Conservation (phyloP, 2,888 invertebrate species). For the Carabus problematicus region DNA sequence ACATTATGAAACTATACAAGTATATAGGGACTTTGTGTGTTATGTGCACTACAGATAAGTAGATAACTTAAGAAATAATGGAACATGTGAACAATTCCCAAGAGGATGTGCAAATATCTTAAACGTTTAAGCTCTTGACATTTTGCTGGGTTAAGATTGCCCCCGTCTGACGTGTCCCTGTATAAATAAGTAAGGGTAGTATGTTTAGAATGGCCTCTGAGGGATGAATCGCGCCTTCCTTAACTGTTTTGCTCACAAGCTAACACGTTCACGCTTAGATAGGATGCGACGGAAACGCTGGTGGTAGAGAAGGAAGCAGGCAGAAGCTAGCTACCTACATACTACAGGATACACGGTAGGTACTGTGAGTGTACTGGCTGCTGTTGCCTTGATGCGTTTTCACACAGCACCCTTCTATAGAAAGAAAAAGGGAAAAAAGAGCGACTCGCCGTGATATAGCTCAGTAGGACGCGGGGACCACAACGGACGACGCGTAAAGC, state of each 20-base stretch:
- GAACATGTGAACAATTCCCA: conserved; percentile 10
- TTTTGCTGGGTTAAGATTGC: conserved; percentile 1
- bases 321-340: too few species aligned
- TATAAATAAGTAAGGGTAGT: conserved; percentile 19
- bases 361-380: not conserved
- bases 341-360: too few species aligned
- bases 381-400: too few species aligned
- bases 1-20: too few species aligned
- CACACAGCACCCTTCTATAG: not conserved
- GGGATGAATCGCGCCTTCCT: conserved; percentile 2
- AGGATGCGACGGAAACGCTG: not conserved
- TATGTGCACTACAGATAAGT: too few species aligned
- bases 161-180: conserved; percentile 15
- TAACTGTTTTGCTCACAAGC: conserved; percentile 2
- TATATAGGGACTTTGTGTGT: too few species aligned
- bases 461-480: conserved; percentile 11
- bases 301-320: not conserved
- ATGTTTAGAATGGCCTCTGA: conserved; percentile 8
- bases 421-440: not conserved
- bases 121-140: conserved; percentile 13
- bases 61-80: conserved; percentile 4
- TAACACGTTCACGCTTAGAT: conserved; percentile 12
- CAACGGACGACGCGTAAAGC: conserved; percentile 16
- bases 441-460: conserved; percentile 3
- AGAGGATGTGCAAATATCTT: conserved; percentile 16